A percentile compares a stretch with the other conserved stretches of the same genome.
phyloP scores from a whole-genome alignment of 92 coral and sea anemone genomes.

The Actinostola sp. region DNA sequence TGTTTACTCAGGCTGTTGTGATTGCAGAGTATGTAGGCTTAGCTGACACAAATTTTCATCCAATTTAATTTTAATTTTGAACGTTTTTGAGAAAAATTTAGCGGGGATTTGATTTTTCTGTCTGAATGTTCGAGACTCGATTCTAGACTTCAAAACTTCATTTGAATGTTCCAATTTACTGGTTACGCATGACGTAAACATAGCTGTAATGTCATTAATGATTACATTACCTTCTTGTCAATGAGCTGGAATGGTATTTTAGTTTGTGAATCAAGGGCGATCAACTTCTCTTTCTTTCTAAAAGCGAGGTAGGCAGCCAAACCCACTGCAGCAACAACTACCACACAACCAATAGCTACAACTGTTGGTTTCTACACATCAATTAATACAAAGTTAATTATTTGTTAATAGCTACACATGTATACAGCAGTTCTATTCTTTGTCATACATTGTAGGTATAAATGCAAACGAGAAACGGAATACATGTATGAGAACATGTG shows the following conservation, averaged over 20 bases:
- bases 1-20: no score
- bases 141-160: no score
- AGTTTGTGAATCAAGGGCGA: slow-evolving; percentile 76
- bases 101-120: no score
- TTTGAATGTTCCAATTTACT: neutral
- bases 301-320: slow-evolving; percentile 21
- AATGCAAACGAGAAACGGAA: no score
- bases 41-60: no score
- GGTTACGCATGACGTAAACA: neutral
- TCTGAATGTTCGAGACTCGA: no score
- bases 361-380: slow-evolving; percentile 44
- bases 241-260: slow-evolving; percentile 82
- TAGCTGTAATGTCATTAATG: neutral
- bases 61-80: no score
- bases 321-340: slow-evolving; percentile 28
- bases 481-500: no score
- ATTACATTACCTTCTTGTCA: slow-evolving; percentile 78
- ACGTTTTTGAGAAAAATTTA: no score
- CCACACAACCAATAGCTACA: slow-evolving; percentile 39
- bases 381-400: no score
- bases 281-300: slow-evolving; percentile 55
- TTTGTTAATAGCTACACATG: neutral
- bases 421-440: neutral
- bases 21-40: no score
- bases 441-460: no score